A percentile compares a stretch with the other conserved stretches of the same genome.
Evolutionary conservation across 2,113 vertebrate genomes (phyloP).

Genomic region (Struthio camelus): DNA sequence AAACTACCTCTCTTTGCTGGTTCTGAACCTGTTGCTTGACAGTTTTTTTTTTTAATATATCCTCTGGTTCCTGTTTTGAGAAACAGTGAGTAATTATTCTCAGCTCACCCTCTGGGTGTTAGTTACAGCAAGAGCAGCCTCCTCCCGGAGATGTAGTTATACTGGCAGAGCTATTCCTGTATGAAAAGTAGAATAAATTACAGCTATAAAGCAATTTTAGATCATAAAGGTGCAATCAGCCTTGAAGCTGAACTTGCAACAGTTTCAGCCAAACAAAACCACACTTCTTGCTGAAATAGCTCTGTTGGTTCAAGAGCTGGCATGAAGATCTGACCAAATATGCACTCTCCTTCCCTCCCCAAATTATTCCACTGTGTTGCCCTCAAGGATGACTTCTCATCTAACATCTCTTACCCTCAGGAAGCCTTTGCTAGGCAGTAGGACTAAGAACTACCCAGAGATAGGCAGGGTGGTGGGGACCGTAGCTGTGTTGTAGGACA

Average conservation of each 20-base stretch:
- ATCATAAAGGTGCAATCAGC: slow-evolving; percentile 39
- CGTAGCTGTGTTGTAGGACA: background rate
- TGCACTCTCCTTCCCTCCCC: background rate
- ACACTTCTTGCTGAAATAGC: background rate
- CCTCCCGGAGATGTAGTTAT: background rate
- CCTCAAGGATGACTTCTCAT: background rate
- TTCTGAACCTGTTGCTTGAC: background rate
- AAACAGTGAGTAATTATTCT: background rate
- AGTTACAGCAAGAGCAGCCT: background rate
- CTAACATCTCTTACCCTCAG: background rate
- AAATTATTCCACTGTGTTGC: background rate
- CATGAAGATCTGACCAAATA: background rate
- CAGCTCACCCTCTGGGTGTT: background rate
- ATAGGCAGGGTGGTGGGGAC: background rate
- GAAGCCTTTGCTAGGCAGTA: background rate
- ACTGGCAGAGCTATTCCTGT: slow-evolving; percentile 13
- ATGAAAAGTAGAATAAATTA: slow-evolving; percentile 19
- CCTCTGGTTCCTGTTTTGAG: background rate
- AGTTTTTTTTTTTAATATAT: background rate
- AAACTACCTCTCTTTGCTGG: background rate
- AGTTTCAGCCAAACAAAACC: slow-evolving; percentile 9
- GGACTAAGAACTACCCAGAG: background rate
- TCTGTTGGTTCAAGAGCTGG: slow-evolving; percentile 38
- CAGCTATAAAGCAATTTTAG: slow-evolving; percentile 18
- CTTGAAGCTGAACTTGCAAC: background rate